phyloP scores from a whole-genome alignment of 2,888 invertebrate genomes.

The Latrodectus hesperus region DNA sequence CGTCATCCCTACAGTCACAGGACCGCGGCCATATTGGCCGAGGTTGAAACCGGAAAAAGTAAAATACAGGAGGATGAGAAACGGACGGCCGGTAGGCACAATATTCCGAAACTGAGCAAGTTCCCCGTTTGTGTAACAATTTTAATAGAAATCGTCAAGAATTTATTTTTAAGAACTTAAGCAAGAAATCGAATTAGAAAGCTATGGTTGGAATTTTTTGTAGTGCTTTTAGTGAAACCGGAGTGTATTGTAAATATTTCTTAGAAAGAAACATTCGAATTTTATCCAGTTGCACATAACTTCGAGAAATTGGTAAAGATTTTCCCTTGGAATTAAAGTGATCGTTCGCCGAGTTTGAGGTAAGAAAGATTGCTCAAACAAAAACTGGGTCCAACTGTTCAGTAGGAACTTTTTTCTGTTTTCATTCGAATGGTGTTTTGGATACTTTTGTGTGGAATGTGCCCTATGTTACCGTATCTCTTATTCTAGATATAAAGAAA shows the following conservation, averaged over 20 bases:
- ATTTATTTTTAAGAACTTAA: too few relatives aligned
- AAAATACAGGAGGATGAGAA: conserved; percentile 46
- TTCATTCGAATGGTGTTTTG: neutral
- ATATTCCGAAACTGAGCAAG: conserved; percentile 24
- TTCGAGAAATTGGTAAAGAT: too few relatives aligned
- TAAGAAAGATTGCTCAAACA: neutral
- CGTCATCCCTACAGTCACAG: conserved; percentile 63
- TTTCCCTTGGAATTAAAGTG: too few relatives aligned
- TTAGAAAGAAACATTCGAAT: too few relatives aligned
- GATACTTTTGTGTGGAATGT: neutral
- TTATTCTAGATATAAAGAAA: neutral
- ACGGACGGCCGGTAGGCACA: conserved; percentile 21
- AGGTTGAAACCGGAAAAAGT: conserved; percentile 37
- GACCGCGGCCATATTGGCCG: conserved; percentile 61
- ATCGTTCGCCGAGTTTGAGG: neutral
- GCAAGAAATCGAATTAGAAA: too few relatives aligned
- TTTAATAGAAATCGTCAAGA: neutral
- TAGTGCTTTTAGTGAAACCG: too few relatives aligned
- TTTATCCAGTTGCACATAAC: too few relatives aligned
- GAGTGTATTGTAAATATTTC: too few relatives aligned
- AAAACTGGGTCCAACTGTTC: neutral
- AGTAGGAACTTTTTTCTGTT: neutral
- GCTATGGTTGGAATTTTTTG: too few relatives aligned
- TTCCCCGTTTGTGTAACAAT: neutral
- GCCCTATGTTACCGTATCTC: neutral